Evolutionary conservation across 1,140 invertebrate species (phyloP).

Genomic region (Glomeris maerens): DNA sequence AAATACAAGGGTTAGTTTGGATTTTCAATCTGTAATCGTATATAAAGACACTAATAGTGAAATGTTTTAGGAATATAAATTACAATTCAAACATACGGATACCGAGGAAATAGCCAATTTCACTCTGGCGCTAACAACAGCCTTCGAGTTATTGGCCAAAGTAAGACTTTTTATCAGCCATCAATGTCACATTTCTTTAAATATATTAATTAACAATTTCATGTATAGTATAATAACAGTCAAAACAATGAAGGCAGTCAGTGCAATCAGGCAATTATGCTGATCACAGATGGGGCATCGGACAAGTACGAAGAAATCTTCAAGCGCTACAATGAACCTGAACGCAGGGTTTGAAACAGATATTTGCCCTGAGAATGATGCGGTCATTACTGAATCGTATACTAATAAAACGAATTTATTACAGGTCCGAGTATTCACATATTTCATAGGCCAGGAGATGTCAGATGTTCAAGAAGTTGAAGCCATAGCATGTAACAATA

Average conservation of each 20-base stretch:
- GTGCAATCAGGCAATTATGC: conserved; percentile 97
- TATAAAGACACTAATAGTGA: no score
- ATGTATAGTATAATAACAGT: not conserved
- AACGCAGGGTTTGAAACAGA: conserved; percentile 35
- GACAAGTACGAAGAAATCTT: conserved; percentile 86
- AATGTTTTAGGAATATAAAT: conserved; percentile 1
- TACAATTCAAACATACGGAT: conserved; percentile 32
- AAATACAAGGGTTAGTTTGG: conserved; percentile 43
- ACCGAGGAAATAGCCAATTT: conserved; percentile 90
- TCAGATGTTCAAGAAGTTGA: conserved; percentile 78
- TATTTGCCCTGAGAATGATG: conserved; percentile 15
- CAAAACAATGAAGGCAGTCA: conserved; percentile 49
- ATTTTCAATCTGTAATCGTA: conserved; percentile 2
- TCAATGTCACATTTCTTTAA: not conserved
- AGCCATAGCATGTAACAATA: conserved; percentile 95
- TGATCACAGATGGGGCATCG: conserved; percentile 94
- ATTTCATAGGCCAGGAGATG: conserved; percentile 88
- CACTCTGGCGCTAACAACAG: conserved; percentile 68
- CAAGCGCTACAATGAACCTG: conserved; percentile 68
- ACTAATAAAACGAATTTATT: conserved; percentile 13
- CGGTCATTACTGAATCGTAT: not conserved
- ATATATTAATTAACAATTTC: not conserved
- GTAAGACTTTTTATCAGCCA: conserved; percentile 27
- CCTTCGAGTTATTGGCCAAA: conserved; percentile 70
- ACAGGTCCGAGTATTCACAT: conserved; percentile 90